These are phyloP conservation scores for Microcebus murinus DNA, from an alignment of 2,113 vertebrate species.

Conservation along the genomic window DNA sequence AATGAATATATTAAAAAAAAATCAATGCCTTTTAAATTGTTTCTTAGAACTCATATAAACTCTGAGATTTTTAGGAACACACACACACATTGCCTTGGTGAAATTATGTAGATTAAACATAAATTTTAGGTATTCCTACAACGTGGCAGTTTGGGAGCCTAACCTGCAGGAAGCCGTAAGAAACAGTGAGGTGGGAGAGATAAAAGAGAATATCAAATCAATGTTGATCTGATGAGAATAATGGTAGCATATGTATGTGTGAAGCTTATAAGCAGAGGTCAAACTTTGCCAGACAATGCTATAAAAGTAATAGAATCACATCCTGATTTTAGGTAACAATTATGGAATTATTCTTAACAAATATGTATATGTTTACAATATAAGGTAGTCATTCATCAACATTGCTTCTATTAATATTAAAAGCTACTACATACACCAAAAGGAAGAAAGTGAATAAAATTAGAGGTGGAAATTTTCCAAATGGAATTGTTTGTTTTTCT, in stretches of 20 bases:
- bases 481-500: neutral
- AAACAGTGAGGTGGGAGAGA: neutral
- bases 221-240: neutral
- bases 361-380: neutral
- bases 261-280: neutral
- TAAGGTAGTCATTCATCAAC: neutral
- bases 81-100: neutral
- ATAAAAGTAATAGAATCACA: neutral
- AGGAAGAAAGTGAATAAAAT: neutral
- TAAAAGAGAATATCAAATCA: slow-evolving; percentile 52
- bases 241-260: neutral
- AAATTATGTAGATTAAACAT: slow-evolving; percentile 51
- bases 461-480: neutral
- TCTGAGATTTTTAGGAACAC: neutral
- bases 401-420: neutral
- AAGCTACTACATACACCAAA: neutral
- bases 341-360: neutral
- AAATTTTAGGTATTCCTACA: neutral
- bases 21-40: neutral
- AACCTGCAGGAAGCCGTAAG: slow-evolving; percentile 15
- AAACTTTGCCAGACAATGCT: neutral
- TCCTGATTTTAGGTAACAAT: neutral
- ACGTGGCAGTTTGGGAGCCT: neutral
- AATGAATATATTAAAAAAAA: neutral
- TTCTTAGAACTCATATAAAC: neutral